Evolutionary conservation across 2,797 vertebrate species (phyloP), one percentile per base, ranked within the genome.

Genomic region (Leontocebus nigricollis): DNA sequence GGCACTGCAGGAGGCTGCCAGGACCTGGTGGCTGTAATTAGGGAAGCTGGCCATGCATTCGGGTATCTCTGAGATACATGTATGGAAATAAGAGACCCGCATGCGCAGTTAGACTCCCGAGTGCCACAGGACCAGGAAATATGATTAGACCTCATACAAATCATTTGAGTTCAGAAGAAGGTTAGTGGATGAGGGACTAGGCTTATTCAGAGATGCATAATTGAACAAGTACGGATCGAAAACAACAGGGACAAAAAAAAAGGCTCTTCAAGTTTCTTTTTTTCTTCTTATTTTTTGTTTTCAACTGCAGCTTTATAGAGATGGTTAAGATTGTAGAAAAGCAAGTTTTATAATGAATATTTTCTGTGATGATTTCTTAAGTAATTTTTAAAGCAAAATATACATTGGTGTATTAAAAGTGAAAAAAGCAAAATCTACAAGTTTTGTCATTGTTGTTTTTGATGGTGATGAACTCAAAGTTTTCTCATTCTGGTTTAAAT

Each of bases 21-120:
- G 98, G 98, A 98, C 93, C 85, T 27, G 27, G 27, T 86, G 84
- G 95, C 92, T 98, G 97, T 98, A 98, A 99, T 98, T 98, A 98
- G 93, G 97, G 97, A 98, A 98, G 88, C 26, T 5, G 76, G 57
- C 97, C 97, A 98, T 95, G 98, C 89, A 0, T 98, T 98, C 97
- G 96, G 96, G 98, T 98, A 97, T 98, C 98, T 93, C 93, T 88
- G 95, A 97, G 95, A 96, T 93, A 95, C 93, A 95, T 88, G 85
- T 97, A 98, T 94, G 91, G 97, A 98, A 98, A 98, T 98, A 83
- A 98, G 98, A 80, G 48, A 82, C 82, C 81, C 83, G 79, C 89
- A 97, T 97, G 92, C 98, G 97, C 73, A 96, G 97, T 75, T 96
- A 95, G 93, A 94, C 96, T 97, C 70, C 27, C 75, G 55, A 97